These are phyloP conservation scores for Kuschelorhynchus macadamiae DNA, from an alignment of 2,888 invertebrate species.

Conservation along the genomic window DNA sequence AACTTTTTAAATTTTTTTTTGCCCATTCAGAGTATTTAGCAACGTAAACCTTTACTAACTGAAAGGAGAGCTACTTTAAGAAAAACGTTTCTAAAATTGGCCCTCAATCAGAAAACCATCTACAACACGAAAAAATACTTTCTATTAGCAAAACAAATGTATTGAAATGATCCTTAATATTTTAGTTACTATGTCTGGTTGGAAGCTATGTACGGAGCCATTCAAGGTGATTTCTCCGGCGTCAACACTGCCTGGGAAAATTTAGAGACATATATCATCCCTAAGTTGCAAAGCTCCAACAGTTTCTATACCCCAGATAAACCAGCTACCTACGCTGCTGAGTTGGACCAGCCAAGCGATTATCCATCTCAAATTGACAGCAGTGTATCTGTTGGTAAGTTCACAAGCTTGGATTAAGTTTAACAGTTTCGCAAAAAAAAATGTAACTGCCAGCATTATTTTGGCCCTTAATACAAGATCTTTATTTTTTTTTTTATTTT, in stretches of 20 bases:
- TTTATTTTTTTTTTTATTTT: no score
- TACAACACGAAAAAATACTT: no score
- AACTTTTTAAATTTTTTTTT: no score
- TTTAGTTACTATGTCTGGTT: slow-evolving; percentile 45
- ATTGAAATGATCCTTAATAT: no score
- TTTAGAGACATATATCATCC: slow-evolving; percentile 53
- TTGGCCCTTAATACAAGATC: no score
- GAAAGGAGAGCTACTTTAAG: no score
- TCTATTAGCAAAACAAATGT: no score
- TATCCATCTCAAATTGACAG: slow-evolving; percentile 50
- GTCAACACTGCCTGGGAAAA: slow-evolving; percentile 54
- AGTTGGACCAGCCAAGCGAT: slow-evolving; percentile 50
- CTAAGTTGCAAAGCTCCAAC: slow-evolving; percentile 38
- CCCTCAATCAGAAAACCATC: no score
- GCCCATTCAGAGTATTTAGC: no score
- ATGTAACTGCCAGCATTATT: no score
- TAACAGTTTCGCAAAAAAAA: neutral
- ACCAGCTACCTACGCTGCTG: slow-evolving; percentile 54
- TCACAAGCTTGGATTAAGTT: neutral
- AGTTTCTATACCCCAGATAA: slow-evolving; percentile 27
- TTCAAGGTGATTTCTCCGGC: slow-evolving; percentile 50
- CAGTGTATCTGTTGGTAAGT: slow-evolving; percentile 36
- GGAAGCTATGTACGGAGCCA: slow-evolving; percentile 55
- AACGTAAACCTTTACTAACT: no score
- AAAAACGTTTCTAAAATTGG: no score